These are phyloP conservation scores for Amaurobius ferox DNA, from an alignment of 2,888 invertebrate species.

Conservation along the genomic window DNA sequence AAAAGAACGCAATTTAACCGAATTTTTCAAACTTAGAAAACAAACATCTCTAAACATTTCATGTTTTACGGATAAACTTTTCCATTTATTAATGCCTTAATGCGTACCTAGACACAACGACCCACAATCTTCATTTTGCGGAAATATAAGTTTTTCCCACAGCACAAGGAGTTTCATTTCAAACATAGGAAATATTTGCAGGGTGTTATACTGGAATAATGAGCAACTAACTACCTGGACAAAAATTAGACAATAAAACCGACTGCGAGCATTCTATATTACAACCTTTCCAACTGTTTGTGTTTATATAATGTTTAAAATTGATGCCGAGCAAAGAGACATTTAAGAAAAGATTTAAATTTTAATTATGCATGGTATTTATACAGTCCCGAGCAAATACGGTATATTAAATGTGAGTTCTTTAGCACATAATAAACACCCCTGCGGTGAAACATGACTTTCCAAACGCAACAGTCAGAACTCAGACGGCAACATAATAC, in stretches of 20 bases:
- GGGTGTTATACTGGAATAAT: background rate
- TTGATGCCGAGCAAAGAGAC: background rate
- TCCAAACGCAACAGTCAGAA: slow-evolving; percentile 27
- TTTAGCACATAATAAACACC: slow-evolving; percentile 21
- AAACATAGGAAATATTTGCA: background rate
- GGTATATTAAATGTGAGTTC: slow-evolving; percentile 42
- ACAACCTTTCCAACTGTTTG: background rate
- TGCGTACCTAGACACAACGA: too few species aligned
- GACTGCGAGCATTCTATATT: background rate
- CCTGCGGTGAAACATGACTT: slow-evolving; percentile 23
- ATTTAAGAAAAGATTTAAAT: background rate
- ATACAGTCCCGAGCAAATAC: slow-evolving; percentile 28
- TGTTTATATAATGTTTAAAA: slow-evolving; percentile 1
- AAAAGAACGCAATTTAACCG: too few species aligned
- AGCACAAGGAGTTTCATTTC: too few species aligned
- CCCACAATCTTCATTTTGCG: too few species aligned
- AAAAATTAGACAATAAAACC: too few species aligned
- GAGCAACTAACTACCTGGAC: too few species aligned
- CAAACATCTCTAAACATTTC: too few species aligned
- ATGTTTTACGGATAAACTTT: too few species aligned
- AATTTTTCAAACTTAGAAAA: too few species aligned
- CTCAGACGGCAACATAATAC: slow-evolving; percentile 12
- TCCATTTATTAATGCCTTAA: too few species aligned
- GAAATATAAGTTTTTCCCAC: too few species aligned
- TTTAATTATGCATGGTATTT: slow-evolving; percentile 12